A percentile compares a stretch with the other conserved stretches of the same genome.
Evolutionary conservation across 2,888 invertebrate species (phyloP).

Genomic region (Stramonita haemastoma): DNA sequence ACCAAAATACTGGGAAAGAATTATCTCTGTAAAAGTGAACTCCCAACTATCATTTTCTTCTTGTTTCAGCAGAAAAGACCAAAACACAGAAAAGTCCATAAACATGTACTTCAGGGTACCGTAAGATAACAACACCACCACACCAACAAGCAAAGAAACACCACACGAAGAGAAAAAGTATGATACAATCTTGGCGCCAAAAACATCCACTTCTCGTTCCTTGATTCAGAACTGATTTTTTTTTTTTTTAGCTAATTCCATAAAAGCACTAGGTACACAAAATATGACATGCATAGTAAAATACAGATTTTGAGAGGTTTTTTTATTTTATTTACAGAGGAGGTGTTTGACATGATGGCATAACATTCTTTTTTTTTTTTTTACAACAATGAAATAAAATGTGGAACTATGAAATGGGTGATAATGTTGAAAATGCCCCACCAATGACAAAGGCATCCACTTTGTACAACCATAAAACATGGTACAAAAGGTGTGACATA

Average conservation of each 20-base stretch:
- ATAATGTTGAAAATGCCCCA: not conserved
- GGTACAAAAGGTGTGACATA: not conserved
- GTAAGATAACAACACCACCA: not conserved
- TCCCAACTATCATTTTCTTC: not conserved
- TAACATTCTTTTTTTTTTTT: not conserved
- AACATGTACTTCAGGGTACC: not conserved
- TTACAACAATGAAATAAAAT: not conserved
- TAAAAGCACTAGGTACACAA: conserved; percentile 15
- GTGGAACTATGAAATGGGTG: not conserved
- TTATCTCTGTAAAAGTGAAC: not conserved
- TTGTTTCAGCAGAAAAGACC: not conserved
- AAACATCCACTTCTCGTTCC: conserved; percentile 37
- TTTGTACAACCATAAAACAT: not conserved
- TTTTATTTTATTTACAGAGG: not conserved
- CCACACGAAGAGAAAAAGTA: conserved; percentile 28
- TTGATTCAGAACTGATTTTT: conserved; percentile 7
- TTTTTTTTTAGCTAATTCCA: not conserved
- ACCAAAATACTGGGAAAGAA: not conserved
- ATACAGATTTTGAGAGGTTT: not conserved
- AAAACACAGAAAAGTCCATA: not conserved
- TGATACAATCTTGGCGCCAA: conserved; percentile 36
- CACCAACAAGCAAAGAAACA: not conserved
- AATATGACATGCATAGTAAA: conserved; percentile 24
- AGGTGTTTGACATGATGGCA: conserved; percentile 16
- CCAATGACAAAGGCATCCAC: not conserved